Evolutionary conservation across 2,113 vertebrate genomes (phyloP).

Genomic region (Patagioenas fasciata): DNA sequence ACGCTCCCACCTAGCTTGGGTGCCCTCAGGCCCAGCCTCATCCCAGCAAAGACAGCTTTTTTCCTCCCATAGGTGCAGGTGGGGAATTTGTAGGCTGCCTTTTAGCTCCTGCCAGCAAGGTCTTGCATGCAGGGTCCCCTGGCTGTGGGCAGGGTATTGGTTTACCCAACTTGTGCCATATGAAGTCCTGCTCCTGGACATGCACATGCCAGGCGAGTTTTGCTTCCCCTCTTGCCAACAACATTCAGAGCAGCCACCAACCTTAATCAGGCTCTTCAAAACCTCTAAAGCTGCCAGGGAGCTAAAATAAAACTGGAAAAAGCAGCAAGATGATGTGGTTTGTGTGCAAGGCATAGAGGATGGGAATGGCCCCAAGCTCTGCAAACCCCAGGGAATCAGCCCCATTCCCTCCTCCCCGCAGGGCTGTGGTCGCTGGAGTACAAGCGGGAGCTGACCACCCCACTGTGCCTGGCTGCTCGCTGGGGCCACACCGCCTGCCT

Average conservation of each 20-base stretch:
- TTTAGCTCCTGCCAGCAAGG: background rate
- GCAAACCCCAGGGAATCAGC: background rate
- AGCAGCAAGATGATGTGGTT: background rate
- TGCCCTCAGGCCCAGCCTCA: background rate
- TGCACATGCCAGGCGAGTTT: background rate
- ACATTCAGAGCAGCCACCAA: background rate
- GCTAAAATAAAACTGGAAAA: background rate
- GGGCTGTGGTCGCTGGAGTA: slow-evolving; percentile 84
- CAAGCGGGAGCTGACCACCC: slow-evolving; percentile 75
- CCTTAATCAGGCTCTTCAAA: background rate
- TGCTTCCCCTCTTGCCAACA: background rate
- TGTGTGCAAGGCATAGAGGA: fast-evolving
- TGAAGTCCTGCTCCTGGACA: slow-evolving; percentile 1
- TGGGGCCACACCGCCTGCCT: slow-evolving; percentile 72
- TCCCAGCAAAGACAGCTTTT: background rate
- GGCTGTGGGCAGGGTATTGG: background rate
- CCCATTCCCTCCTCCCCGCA: background rate
- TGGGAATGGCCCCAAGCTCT: background rate
- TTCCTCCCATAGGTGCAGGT: background rate
- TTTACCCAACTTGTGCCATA: background rate
- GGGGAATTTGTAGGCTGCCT: background rate
- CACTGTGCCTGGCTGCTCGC: slow-evolving; percentile 73
- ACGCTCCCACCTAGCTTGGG: fast-evolving
- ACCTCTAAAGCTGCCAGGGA: background rate
- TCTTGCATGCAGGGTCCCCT: background rate